phyloP scores from a whole-genome alignment of 2,113 vertebrate species.

The Clarias gariepinus region DNA sequence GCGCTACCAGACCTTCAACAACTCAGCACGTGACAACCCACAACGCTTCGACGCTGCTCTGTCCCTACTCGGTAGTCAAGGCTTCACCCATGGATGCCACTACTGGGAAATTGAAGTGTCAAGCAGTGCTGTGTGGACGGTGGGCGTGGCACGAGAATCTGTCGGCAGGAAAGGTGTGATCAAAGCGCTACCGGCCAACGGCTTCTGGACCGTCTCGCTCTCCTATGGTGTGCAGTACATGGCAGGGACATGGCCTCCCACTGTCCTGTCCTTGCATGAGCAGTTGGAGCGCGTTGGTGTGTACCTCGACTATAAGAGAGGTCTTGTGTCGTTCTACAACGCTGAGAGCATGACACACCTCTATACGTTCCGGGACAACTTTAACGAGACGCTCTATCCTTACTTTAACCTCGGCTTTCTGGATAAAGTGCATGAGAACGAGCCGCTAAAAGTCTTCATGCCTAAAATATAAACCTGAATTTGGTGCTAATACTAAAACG shows the following conservation, averaged over 20 bases:
- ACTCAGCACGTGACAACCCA: slow-evolving; percentile 73
- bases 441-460: slow-evolving; percentile 78
- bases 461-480: slow-evolving; percentile 69
- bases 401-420: slow-evolving; percentile 78
- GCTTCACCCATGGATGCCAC: slow-evolving; percentile 76
- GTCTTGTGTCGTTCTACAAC: slow-evolving; percentile 79
- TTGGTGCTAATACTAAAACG: not conserved
- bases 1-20: slow-evolving; percentile 77
- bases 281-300: slow-evolving; percentile 72
- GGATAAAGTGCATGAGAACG: slow-evolving; percentile 79
- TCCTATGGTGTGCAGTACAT: slow-evolving; percentile 80
- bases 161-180: slow-evolving; percentile 77
- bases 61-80: slow-evolving; percentile 75
- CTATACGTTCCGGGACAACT: slow-evolving; percentile 75
- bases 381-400: slow-evolving; percentile 74
- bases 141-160: slow-evolving; percentile 76
- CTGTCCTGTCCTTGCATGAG: slow-evolving; percentile 72
- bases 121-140: slow-evolving; percentile 79
- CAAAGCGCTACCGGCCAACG: slow-evolving; percentile 75
- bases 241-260: slow-evolving; percentile 76
- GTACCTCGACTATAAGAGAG: slow-evolving; percentile 78
- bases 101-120: slow-evolving; percentile 82
- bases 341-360: slow-evolving; percentile 78
- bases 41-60: slow-evolving; percentile 76
- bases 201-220: slow-evolving; percentile 80